Percentiles rank a stretch among this genome's conserved stretches.
phyloP scores from a whole-genome alignment of 2,888 invertebrate species.

The Pseudococcus viburni region DNA sequence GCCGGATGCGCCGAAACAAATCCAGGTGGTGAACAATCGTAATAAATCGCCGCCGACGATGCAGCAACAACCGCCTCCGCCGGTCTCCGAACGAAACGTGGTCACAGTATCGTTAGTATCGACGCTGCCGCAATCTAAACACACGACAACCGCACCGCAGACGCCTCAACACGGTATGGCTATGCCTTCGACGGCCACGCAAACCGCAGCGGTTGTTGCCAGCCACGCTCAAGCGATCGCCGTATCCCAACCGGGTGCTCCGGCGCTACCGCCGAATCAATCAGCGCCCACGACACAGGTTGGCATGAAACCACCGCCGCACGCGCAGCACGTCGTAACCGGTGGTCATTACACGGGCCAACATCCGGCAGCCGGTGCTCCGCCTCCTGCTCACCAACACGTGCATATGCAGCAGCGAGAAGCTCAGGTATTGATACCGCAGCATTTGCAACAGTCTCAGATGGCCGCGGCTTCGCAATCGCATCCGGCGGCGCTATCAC shows the following conservation, averaged over 20 bases:
- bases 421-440: constrained; percentile 34
- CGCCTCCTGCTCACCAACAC: constrained; percentile 1
- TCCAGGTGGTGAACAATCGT: constrained; percentile 54
- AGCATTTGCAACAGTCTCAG: constrained; percentile 31
- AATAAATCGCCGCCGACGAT: constrained; percentile 59
- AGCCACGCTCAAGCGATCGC: background rate
- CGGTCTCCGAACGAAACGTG: constrained; percentile 32
- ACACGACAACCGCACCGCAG: constrained; percentile 19
- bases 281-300: constrained; percentile 25
- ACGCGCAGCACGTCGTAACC: background rate
- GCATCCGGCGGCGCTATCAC: constrained; percentile 40
- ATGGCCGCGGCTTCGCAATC: background rate
- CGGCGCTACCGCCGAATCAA: background rate
- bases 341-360: background rate
- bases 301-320: constrained; percentile 57
- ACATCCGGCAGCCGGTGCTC: constrained; percentile 32
- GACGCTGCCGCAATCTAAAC: constrained; percentile 43
- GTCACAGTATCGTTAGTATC: constrained; percentile 36
- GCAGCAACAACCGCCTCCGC: constrained; percentile 22
- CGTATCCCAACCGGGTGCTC: background rate
- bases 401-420: constrained; percentile 52
- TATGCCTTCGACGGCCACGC: constrained; percentile 10
- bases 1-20: constrained; percentile 41
- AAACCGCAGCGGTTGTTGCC: background rate
- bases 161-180: constrained; percentile 10